A percentile compares a stretch with the other conserved stretches of the same genome.
phyloP scores from a whole-genome alignment of 2,113 vertebrate species.

The Lonchura striata region DNA sequence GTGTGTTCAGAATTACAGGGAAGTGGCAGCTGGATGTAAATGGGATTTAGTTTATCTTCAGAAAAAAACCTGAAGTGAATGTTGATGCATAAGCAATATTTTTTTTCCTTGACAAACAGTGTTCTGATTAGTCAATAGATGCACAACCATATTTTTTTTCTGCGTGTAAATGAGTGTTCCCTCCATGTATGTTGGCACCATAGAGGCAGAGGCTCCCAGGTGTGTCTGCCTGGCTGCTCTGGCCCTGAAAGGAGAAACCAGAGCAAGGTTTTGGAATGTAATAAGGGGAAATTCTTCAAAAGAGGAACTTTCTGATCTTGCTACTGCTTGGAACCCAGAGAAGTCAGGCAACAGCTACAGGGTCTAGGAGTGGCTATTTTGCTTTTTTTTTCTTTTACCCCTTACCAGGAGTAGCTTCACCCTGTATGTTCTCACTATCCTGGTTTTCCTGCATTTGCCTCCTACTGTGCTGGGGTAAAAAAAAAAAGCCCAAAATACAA shows the following conservation, averaged over 20 bases:
- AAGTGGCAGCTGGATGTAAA: neutral
- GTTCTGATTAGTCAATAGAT: neutral
- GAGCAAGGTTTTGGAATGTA: neutral
- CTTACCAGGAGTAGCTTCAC: neutral
- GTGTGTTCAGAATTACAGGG: constrained; percentile 12
- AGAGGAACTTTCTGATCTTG: neutral
- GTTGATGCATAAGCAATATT: neutral
- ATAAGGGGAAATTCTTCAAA: neutral
- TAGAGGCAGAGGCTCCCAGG: neutral
- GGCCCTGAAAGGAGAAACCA: neutral
- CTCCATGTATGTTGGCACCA: rapidly evolving
- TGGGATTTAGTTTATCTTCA: neutral
- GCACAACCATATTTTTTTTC: neutral
- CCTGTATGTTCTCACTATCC: neutral
- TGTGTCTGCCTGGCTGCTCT: neutral
- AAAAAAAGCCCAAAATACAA: neutral
- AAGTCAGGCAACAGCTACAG: neutral
- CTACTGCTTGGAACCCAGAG: neutral
- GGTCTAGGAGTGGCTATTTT: neutral
- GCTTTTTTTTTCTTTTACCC: neutral
- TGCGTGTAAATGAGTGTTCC: neutral
- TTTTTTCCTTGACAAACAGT: neutral
- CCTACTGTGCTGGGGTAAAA: neutral
- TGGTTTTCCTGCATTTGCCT: neutral
- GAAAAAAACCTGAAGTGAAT: neutral